These are phyloP conservation scores for Chaenodraco wilsoni DNA, from an alignment of 2,797 vertebrate species.

Conservation along the genomic window DNA sequence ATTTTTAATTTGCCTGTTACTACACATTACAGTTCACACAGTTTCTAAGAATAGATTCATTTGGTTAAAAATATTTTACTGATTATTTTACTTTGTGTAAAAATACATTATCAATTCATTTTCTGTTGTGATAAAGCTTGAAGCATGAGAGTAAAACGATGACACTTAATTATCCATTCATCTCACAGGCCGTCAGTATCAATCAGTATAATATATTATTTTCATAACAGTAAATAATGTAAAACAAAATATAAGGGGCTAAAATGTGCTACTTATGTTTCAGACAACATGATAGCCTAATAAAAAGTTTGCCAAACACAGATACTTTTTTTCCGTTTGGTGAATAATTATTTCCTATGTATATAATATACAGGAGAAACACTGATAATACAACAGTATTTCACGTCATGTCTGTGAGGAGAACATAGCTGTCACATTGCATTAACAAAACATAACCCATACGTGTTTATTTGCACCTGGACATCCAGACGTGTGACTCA, in stretches of 20 bases:
- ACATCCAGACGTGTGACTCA: slow-evolving; percentile 60
- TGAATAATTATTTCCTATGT: slow-evolving; percentile 49
- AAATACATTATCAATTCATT: slow-evolving; percentile 19
- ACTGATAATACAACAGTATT: slow-evolving; percentile 22
- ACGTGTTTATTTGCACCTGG: slow-evolving; percentile 52
- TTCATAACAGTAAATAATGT: slow-evolving; percentile 55
- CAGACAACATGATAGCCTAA: slow-evolving; percentile 23
- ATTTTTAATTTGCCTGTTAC: slow-evolving; percentile 57
- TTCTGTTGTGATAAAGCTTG: slow-evolving; percentile 8
- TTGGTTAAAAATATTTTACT: slow-evolving; percentile 53
- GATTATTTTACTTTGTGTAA: slow-evolving; percentile 40
- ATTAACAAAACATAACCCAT: slow-evolving; percentile 47
- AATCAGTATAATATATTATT: slow-evolving; percentile 67
- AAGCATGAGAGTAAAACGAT: slow-evolving; percentile 13
- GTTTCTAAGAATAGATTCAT: slow-evolving; percentile 60
- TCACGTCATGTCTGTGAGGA: slow-evolving; percentile 39
- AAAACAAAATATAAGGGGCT: slow-evolving; percentile 43
- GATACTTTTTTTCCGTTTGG: slow-evolving; percentile 11
- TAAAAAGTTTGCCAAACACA: slow-evolving; percentile 16
- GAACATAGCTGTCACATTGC: slow-evolving; percentile 28
- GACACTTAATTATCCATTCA: slow-evolving; percentile 19
- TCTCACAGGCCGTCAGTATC: slow-evolving; percentile 19
- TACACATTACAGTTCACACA: slow-evolving; percentile 53
- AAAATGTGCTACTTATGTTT: slow-evolving; percentile 34
- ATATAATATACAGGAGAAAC: slow-evolving; percentile 26